A percentile compares a stretch with the other conserved stretches of the same genome.
phyloP scores from a whole-genome alignment of 2,888 invertebrate genomes.

The Pseudococcus longispinus region DNA sequence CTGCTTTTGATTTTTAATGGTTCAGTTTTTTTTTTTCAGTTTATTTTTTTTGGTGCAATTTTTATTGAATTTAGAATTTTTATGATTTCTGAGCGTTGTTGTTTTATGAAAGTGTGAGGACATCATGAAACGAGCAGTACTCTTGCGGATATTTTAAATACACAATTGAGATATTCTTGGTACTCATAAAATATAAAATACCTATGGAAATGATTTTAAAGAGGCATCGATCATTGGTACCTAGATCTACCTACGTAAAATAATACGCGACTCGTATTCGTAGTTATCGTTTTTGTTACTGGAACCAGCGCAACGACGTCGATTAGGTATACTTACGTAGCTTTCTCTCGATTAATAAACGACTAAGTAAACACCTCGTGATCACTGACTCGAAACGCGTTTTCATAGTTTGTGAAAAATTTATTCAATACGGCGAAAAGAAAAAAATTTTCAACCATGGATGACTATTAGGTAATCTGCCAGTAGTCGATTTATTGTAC shows the following conservation, averaged over 20 bases:
- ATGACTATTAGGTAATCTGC: slow-evolving; percentile 3
- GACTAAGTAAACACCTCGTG: slow-evolving; percentile 13
- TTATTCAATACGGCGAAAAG: slow-evolving; percentile 4
- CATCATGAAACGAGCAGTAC: too few relatives aligned
- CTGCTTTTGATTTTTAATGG: too few relatives aligned
- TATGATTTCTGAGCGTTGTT: too few relatives aligned
- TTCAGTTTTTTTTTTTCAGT: too few relatives aligned
- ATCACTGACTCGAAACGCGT: slow-evolving; percentile 12
- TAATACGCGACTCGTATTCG: not conserved
- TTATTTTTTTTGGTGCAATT: too few relatives aligned
- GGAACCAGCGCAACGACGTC: not conserved
- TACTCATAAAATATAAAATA: too few relatives aligned
- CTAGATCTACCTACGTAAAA: not conserved
- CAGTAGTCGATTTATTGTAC: not conserved
- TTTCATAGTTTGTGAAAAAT: slow-evolving; percentile 16
- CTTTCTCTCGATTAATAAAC: slow-evolving; percentile 15
- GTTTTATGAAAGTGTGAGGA: too few relatives aligned
- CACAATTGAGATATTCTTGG: too few relatives aligned
- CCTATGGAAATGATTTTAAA: not conserved
- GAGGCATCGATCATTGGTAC: not conserved
- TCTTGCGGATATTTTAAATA: too few relatives aligned
- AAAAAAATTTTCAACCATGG: slow-evolving; percentile 13
- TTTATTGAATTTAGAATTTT: too few relatives aligned
- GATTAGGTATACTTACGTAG: not conserved
- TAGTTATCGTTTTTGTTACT: not conserved